Evolutionary conservation across 2,797 vertebrate species (phyloP).

Genomic region (Gymnocypris eckloni): DNA sequence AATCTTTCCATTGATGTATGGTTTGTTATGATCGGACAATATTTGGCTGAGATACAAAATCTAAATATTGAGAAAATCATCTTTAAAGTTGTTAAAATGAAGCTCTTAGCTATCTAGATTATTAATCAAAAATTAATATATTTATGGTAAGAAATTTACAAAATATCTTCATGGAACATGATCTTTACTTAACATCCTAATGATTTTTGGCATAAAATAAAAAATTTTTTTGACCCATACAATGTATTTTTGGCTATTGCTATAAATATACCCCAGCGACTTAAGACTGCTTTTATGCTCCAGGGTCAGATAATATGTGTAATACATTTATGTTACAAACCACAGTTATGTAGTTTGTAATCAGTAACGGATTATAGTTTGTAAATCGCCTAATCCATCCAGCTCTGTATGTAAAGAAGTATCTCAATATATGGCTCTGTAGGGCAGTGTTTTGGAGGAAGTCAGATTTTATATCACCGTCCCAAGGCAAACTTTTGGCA

Average conservation of each 20-base stretch:
- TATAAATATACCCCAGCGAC: not conserved
- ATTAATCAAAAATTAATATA: not conserved
- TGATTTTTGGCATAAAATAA: not conserved
- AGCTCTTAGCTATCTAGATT: not conserved
- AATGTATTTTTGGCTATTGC: not conserved
- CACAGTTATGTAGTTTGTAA: not conserved
- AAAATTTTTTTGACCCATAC: not conserved
- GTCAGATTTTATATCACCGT: not conserved
- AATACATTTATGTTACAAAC: not conserved
- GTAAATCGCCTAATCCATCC: not conserved
- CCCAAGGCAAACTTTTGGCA: constrained; percentile 1
- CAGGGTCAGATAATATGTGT: not conserved
- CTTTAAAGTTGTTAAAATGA: not conserved
- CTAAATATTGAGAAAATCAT: no score
- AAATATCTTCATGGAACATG: not conserved
- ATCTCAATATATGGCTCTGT: not conserved
- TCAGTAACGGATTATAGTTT: not conserved
- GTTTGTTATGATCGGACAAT: not conserved
- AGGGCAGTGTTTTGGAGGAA: constrained; percentile 13
- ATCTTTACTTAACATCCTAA: not conserved
- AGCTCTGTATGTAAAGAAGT: not conserved
- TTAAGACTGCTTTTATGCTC: not conserved
- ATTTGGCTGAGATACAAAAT: not conserved
- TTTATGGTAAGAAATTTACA: not conserved
- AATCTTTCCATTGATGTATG: not conserved